Percentiles rank a stretch among this genome's conserved stretches.
These are phyloP conservation scores for Heliconius aoede DNA, from an alignment of 2,888 invertebrate genomes.

Conservation along the genomic window DNA sequence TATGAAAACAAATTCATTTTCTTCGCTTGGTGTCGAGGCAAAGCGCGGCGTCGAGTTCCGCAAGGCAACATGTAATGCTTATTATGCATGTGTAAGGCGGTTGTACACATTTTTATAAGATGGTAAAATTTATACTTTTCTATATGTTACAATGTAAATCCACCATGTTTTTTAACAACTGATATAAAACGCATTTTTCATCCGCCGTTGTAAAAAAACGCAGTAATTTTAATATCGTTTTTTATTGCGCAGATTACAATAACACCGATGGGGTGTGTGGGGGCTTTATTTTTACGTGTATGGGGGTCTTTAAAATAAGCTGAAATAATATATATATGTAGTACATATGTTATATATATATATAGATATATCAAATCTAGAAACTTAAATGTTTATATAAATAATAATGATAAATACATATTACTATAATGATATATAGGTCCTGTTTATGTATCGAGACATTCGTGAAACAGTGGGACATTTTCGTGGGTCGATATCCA, in stretches of 20 bases:
- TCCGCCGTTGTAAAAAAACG: slow-evolving; percentile 74
- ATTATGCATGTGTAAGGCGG: too few species aligned
- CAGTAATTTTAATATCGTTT: slow-evolving; percentile 76
- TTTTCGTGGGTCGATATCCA: too few species aligned
- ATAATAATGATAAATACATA: too few species aligned
- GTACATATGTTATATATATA: not conserved
- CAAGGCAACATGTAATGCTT: too few species aligned
- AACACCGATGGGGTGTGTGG: slow-evolving; percentile 58
- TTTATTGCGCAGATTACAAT: slow-evolving; percentile 81
- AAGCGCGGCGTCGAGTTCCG: too few species aligned
- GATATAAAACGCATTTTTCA: slow-evolving; percentile 79
- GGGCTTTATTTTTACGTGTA: slow-evolving; percentile 52
- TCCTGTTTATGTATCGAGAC: too few species aligned
- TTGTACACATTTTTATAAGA: not conserved
- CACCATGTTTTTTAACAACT: slow-evolving; percentile 78
- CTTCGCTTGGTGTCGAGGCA: too few species aligned
- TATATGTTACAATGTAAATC: slow-evolving; percentile 56
- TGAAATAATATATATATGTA: slow-evolving; percentile 14
- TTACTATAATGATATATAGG: too few species aligned
- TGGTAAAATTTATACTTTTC: slow-evolving; percentile 20
- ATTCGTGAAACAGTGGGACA: too few species aligned
- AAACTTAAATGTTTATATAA: too few species aligned
- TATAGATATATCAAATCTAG: too few species aligned
- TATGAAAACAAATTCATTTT: too few species aligned
- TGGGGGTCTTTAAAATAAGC: slow-evolving; percentile 40